Evolutionary conservation across 2,797 vertebrate species (phyloP).

Genomic region (Artibeus jamaicensis): DNA sequence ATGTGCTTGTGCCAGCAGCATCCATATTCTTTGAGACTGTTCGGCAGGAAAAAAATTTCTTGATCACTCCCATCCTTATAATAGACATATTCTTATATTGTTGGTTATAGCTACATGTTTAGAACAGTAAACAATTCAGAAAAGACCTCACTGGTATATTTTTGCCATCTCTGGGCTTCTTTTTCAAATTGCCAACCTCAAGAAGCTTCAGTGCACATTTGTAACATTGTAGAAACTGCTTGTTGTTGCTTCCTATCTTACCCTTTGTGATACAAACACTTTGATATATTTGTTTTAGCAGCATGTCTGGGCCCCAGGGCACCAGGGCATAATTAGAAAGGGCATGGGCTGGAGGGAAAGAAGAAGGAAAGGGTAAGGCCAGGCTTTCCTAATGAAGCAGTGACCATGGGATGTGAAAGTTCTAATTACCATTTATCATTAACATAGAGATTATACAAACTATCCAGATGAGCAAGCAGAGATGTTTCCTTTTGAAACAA

Average conservation of each 20-base stretch:
- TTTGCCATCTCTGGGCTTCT: conserved; percentile 66
- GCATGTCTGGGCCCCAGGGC: conserved; percentile 82
- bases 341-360: conserved; percentile 76
- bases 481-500: conserved; percentile 13
- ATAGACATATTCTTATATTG: not conserved
- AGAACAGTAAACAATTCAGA: not conserved
- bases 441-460: conserved; percentile 75
- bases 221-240: conserved; percentile 76
- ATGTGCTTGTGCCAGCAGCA: not conserved
- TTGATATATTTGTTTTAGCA: conserved; percentile 88
- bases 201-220: conserved; percentile 68
- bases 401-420: conserved; percentile 80
- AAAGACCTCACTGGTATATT: not conserved
- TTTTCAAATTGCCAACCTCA: conserved; percentile 71
- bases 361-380: conserved; percentile 63
- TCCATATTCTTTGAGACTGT: not conserved
- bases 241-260: conserved; percentile 78
- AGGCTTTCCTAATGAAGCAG: conserved; percentile 80
- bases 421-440: conserved; percentile 85
- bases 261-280: conserved; percentile 81
- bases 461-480: conserved; percentile 71
- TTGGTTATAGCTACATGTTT: not conserved
- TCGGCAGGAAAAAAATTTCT: not conserved
- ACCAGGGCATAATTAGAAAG: conserved; percentile 84
- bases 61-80: not conserved